Evolutionary conservation across 2,888 invertebrate species (phyloP).

Genomic region (Fragum sueziense): DNA sequence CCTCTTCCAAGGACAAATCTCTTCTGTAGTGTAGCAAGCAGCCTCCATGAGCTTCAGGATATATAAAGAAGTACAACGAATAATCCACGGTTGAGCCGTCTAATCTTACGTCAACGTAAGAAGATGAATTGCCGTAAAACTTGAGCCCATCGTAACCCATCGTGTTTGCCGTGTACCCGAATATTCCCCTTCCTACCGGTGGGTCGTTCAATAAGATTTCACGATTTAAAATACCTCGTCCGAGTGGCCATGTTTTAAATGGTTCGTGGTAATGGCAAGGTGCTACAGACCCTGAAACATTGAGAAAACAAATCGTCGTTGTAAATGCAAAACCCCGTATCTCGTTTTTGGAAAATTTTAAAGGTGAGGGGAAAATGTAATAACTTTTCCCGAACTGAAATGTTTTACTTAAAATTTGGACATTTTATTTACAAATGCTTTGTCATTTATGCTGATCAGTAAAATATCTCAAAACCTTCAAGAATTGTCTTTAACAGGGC

Average conservation of each 20-base stretch:
- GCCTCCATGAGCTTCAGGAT: conserved; percentile 3
- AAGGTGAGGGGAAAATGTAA: no score
- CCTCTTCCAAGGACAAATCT: not conserved
- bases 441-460: no score
- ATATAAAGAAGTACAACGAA: not conserved
- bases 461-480: no score
- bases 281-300: not conserved
- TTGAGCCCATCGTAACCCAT: not conserved
- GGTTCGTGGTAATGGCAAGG: not conserved
- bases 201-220: not conserved
- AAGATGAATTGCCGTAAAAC: conserved; percentile 2
- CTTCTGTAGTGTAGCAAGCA: conserved; percentile 1
- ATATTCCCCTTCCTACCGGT: not conserved
- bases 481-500: no score
- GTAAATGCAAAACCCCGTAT: no score
- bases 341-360: no score
- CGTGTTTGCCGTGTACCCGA: not conserved
- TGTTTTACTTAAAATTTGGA: no score
- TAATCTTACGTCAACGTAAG: not conserved
- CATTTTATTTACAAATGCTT: no score
- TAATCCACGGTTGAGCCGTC: not conserved
- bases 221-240: conserved; percentile 6
- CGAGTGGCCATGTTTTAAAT: not conserved
- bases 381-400: no score
- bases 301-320: no score